Evolutionary conservation across 2,113 vertebrate species (phyloP).

Genomic region (Lipotes vexillifer): DNA sequence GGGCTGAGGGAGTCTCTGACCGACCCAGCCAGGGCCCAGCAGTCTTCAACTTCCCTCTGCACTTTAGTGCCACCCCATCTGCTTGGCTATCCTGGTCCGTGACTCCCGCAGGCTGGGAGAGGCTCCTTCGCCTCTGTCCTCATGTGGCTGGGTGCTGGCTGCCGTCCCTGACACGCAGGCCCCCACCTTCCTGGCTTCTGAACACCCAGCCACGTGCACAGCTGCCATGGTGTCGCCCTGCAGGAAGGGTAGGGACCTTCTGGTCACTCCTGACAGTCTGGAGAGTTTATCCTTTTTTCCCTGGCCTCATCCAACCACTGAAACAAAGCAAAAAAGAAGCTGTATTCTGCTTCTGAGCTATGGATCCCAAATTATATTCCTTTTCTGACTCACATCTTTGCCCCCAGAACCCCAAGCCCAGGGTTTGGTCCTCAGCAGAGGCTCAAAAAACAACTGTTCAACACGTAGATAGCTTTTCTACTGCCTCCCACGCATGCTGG

Average conservation of each 20-base stretch:
- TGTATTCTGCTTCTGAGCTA: background rate
- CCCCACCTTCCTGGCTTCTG: background rate
- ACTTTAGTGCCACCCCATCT: rapidly evolving
- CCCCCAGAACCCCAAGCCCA: background rate
- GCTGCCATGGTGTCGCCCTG: background rate
- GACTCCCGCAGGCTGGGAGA: background rate
- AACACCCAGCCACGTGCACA: background rate
- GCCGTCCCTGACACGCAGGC: background rate
- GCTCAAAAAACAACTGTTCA: background rate
- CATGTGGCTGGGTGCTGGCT: background rate
- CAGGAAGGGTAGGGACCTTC: background rate
- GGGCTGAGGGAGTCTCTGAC: background rate
- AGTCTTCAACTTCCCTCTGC: background rate
- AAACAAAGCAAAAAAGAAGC: background rate
- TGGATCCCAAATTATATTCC: background rate
- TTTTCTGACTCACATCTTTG: background rate
- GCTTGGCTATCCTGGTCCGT: rapidly evolving
- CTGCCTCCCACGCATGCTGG: too few species aligned
- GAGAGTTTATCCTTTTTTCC: background rate
- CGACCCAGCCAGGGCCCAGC: background rate
- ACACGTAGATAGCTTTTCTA: rapidly evolving
- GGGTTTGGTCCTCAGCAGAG: background rate
- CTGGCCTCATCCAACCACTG: background rate
- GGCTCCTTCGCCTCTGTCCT: background rate
- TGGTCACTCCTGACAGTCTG: background rate